These are phyloP conservation scores for Epizoanthus scotinus DNA, from an alignment of 92 coral and sea anemone genomes.

Conservation along the genomic window DNA sequence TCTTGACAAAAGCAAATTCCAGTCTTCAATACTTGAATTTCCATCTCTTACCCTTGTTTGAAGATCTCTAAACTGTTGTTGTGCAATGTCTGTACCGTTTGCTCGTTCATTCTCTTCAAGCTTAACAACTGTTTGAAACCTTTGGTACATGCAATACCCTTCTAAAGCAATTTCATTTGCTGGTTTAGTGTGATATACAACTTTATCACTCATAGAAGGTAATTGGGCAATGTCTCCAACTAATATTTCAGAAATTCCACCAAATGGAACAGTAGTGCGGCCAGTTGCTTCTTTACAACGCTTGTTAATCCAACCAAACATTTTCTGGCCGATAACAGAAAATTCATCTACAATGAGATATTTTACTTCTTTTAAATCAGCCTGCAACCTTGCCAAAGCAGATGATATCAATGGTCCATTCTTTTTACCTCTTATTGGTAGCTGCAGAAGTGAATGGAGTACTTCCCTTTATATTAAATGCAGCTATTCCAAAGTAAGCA, in stretches of 20 bases:
- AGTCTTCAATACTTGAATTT: slow-evolving; percentile 51
- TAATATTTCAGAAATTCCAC: slow-evolving; percentile 57
- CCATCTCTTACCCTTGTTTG: slow-evolving; percentile 61
- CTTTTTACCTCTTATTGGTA: slow-evolving; percentile 51
- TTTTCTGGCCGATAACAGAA: slow-evolving; percentile 53
- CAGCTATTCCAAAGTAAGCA: slow-evolving; percentile 48
- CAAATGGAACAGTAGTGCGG: slow-evolving; percentile 43
- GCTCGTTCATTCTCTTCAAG: slow-evolving; percentile 45
- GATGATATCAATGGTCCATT: slow-evolving; percentile 34
- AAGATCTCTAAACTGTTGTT: slow-evolving; percentile 38
- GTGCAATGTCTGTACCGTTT: not conserved
- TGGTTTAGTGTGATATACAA: slow-evolving; percentile 52
- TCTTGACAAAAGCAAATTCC: slow-evolving; percentile 54
- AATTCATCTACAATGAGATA: slow-evolving; percentile 62
- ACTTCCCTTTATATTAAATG: slow-evolving; percentile 44
- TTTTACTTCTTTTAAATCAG: slow-evolving; percentile 32
- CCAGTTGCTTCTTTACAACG: slow-evolving; percentile 65
- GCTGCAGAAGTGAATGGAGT: slow-evolving; percentile 57
- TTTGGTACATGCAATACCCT: slow-evolving; percentile 20
- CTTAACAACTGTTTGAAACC: slow-evolving; percentile 28
- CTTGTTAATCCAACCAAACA: slow-evolving; percentile 62
- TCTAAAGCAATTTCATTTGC: slow-evolving; percentile 40
- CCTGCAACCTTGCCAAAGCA: slow-evolving; percentile 44
- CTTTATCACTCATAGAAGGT: slow-evolving; percentile 56
- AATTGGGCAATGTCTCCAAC: slow-evolving; percentile 66